These are phyloP conservation scores for Botia kubotai DNA, from an alignment of 2,797 vertebrate species.

Conservation along the genomic window DNA sequence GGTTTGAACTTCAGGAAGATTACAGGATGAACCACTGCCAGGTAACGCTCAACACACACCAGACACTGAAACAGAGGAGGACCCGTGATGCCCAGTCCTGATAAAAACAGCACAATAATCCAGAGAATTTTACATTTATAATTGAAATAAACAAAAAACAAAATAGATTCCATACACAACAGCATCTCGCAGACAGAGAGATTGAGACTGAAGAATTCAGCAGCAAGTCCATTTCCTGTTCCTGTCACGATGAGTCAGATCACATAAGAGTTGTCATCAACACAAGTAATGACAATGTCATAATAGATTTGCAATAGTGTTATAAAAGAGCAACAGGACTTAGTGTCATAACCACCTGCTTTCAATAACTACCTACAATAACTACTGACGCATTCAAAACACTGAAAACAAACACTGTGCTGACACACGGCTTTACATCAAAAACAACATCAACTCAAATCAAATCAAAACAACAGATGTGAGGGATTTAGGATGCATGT, in stretches of 20 bases:
- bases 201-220: not conserved
- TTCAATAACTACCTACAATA: no score
- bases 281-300: not conserved
- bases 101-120: not conserved
- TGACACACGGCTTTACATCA: no score
- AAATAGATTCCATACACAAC: not conserved
- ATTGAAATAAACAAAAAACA: fast-evolving
- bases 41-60: no score
- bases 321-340: not conserved
- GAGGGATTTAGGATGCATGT: no score
- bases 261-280: not conserved
- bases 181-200: not conserved
- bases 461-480: no score
- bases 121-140: fast-evolving
- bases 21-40: slow-evolving; percentile 52
- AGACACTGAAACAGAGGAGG: no score
- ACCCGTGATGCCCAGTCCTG: not conserved
- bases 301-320: not conserved
- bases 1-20: slow-evolving; percentile 54
- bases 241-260: slow-evolving; percentile 18
- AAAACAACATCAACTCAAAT: no score
- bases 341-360: no score
- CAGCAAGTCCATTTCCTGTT: not conserved
- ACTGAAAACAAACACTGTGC: no score
- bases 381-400: no score